Percentiles rank a stretch among this genome's conserved stretches.
Conservation (phyloP, 2,797 vertebrate species). For the Takifugu rubripes region DNA sequence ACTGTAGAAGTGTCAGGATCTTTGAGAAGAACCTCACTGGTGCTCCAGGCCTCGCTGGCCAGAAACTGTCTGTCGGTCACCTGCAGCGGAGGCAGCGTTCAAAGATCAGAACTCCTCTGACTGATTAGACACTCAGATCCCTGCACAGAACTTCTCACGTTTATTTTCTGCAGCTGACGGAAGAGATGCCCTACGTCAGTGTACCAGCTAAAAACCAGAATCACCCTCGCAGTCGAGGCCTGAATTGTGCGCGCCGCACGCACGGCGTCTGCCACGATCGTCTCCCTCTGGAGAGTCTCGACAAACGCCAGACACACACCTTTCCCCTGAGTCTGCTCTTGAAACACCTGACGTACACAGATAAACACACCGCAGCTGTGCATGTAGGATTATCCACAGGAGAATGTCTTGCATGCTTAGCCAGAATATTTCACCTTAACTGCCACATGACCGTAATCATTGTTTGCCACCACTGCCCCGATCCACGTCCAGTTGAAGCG, state of each 20-base stretch:
- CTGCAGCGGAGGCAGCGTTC: slow-evolving; percentile 18
- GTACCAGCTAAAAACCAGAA: slow-evolving; percentile 72
- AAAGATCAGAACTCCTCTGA: neutral
- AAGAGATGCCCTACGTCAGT: slow-evolving; percentile 67
- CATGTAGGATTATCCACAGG: too few species aligned
- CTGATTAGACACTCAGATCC: neutral
- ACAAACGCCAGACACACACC: slow-evolving; percentile 73
- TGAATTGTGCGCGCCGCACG: slow-evolving; percentile 63
- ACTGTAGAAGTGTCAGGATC: slow-evolving; percentile 50
- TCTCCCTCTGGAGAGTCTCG: slow-evolving; percentile 62
- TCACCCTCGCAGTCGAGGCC: slow-evolving; percentile 67
- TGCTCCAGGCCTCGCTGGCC: slow-evolving; percentile 79
- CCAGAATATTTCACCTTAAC: slow-evolving; percentile 49
- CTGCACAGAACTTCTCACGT: slow-evolving; percentile 54
- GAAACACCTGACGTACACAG: slow-evolving; percentile 27
- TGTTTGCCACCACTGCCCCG: slow-evolving; percentile 66
- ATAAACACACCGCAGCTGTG: neutral
- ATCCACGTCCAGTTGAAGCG: slow-evolving; percentile 75
- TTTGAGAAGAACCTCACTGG: slow-evolving; percentile 58
- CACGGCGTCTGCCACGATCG: slow-evolving; percentile 56
- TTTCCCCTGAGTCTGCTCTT: slow-evolving; percentile 55
- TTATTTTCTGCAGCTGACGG: slow-evolving; percentile 57
- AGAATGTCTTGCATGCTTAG: too few species aligned
- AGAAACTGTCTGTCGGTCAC: slow-evolving; percentile 71
- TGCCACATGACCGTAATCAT: slow-evolving; percentile 68